A percentile compares a stretch with the other conserved stretches of the same genome.
phyloP scores from a whole-genome alignment of 2,888 invertebrate genomes.

The Dexiosoma caninum region DNA sequence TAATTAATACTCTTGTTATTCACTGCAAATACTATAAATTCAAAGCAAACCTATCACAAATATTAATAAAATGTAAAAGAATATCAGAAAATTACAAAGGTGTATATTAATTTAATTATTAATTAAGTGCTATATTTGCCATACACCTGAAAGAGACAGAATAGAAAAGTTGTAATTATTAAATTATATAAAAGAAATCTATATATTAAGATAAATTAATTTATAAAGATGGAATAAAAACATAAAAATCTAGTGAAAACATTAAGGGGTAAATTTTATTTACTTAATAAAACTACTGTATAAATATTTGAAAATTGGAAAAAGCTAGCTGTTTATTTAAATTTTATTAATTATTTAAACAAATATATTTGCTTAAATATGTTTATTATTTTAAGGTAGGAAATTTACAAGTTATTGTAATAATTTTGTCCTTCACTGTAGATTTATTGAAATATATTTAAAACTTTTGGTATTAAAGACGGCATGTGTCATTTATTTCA shows the following conservation, averaged over 20 bases:
- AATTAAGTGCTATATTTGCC: conserved; percentile 49
- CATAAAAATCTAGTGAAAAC: conserved; percentile 35
- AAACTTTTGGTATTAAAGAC: conserved; percentile 43
- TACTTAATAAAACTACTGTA: conserved; percentile 26
- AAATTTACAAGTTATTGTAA: conserved; percentile 43
- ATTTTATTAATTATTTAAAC: conserved; percentile 40
- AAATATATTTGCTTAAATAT: conserved; percentile 11
- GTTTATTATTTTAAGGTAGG: conserved; percentile 37
- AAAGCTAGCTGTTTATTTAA: conserved; percentile 22
- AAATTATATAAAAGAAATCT: conserved; percentile 25
- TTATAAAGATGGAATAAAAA: conserved; percentile 16
- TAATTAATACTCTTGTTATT: conserved; percentile 39
- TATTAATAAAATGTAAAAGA: neutral
- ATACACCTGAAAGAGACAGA: conserved; percentile 26
- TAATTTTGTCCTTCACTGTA: conserved; percentile 42
- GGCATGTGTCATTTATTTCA: neutral
- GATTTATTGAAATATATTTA: conserved; percentile 47
- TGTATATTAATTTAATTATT: conserved; percentile 28
- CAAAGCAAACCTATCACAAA: conserved; percentile 15
- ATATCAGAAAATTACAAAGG: conserved; percentile 30
- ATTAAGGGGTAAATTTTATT: conserved; percentile 40
- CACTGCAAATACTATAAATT: conserved; percentile 14
- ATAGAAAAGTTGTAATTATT: conserved; percentile 26
- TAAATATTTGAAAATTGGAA: conserved; percentile 5
- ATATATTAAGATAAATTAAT: conserved; percentile 44